A percentile compares a stretch with the other conserved stretches of the same genome.
Evolutionary conservation across 2,888 invertebrate genomes (phyloP).

Genomic region (Euspilapteryx auroguttella): DNA sequence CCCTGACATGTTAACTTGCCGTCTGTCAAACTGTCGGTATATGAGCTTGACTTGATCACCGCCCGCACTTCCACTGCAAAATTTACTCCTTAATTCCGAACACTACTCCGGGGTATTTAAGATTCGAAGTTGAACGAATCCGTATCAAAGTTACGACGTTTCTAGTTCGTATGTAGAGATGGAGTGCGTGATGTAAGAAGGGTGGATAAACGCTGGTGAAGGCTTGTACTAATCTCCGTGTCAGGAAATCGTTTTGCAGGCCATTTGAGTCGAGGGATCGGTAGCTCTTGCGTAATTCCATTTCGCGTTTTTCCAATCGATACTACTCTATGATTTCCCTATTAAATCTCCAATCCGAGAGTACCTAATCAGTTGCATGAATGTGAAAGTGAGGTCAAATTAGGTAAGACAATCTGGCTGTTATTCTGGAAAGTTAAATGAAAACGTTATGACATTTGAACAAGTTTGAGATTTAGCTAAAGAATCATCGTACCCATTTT

Average conservation of each 20-base stretch:
- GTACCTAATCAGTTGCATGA: too few relatives aligned
- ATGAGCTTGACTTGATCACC: constrained; percentile 15
- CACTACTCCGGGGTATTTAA: constrained; percentile 1
- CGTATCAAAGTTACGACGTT: too few relatives aligned
- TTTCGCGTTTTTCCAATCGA: too few relatives aligned
- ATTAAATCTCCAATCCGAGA: too few relatives aligned
- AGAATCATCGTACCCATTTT: too few relatives aligned
- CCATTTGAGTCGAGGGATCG: constrained; percentile 53
- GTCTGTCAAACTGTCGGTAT: constrained; percentile 52
- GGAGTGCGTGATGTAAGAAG: constrained; percentile 59
- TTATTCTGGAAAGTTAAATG: too few relatives aligned
- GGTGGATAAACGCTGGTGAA: constrained; percentile 52
- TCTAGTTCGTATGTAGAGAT: constrained; percentile 21
- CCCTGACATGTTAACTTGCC: constrained; percentile 57
- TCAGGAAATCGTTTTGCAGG: constrained; percentile 61
- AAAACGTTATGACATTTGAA: too few relatives aligned
- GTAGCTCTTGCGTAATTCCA: constrained; percentile 5
- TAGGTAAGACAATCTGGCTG: too few relatives aligned
- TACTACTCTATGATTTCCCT: too few relatives aligned
- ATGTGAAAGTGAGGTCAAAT: too few relatives aligned
- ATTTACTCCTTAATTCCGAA: constrained; percentile 5
- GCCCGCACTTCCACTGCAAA: background rate
- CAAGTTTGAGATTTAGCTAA: too few relatives aligned
- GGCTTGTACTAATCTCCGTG: constrained; percentile 62
- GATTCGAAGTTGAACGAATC: too few relatives aligned